phyloP scores from a whole-genome alignment of 2,113 vertebrate genomes.

The Sphaerodactylus townsendi region DNA sequence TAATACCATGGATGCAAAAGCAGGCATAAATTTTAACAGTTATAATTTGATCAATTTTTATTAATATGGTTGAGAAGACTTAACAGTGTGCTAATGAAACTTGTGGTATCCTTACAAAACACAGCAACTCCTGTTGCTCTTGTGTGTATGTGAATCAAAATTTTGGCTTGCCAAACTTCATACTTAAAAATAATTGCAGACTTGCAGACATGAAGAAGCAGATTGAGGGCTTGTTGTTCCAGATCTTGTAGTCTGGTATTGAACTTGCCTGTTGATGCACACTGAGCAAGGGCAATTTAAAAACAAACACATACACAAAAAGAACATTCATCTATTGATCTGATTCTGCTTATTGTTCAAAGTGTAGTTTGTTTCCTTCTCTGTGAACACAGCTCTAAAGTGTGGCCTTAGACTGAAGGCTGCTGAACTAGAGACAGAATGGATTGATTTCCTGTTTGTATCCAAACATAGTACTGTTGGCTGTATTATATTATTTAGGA shows the following conservation, averaged over 20 bases:
- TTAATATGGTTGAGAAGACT: no score
- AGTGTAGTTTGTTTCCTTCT: constrained; percentile 37
- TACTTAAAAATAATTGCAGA: constrained; percentile 32
- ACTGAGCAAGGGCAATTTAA: constrained; percentile 49
- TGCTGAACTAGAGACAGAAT: constrained; percentile 55
- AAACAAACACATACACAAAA: constrained; percentile 20
- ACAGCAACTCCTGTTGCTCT: neutral
- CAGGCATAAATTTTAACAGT: no score
- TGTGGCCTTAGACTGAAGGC: constrained; percentile 18
- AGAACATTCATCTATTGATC: constrained; percentile 47
- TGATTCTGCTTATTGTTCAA: constrained; percentile 56
- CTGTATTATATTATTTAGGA: constrained; percentile 43
- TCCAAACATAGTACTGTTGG: constrained; percentile 34
- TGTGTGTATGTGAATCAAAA: neutral
- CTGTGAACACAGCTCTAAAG: constrained; percentile 13
- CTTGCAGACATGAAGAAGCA: constrained; percentile 15
- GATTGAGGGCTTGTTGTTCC: constrained; percentile 46
- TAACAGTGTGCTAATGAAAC: no score
- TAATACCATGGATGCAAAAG: no score
- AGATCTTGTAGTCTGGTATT: constrained; percentile 30
- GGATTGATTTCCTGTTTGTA: constrained; percentile 67
- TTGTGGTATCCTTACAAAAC: no score
- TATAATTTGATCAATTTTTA: no score
- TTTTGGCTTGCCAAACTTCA: constrained; percentile 34
- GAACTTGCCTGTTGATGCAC: constrained; percentile 27